Conservation (phyloP, 2,888 invertebrate genomes). For the Mythimna loreyi region DNA sequence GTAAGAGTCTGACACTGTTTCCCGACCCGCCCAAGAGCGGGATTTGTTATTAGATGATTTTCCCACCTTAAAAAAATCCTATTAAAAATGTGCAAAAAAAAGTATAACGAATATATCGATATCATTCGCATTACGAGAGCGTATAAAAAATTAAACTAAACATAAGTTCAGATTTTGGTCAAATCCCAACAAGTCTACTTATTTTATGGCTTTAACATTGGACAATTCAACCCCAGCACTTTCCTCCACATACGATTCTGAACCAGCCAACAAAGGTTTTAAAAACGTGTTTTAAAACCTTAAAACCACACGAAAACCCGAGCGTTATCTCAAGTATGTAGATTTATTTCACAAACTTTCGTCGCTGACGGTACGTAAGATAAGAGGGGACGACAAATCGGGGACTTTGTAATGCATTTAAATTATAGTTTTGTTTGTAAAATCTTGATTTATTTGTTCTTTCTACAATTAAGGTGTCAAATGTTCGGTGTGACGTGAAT, state of each 20-base stretch:
- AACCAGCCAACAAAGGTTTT: constrained; percentile 19
- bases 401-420: constrained; percentile 71
- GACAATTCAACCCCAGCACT: background rate
- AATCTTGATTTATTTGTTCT: constrained; percentile 48
- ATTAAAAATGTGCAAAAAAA: no score
- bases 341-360: constrained; percentile 73
- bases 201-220: background rate
- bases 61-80: no score
- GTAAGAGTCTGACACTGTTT: no score
- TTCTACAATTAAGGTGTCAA: constrained; percentile 36
- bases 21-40: no score
- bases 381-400: constrained; percentile 72
- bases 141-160: no score
- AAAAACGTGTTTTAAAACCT: constrained; percentile 37
- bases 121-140: no score
- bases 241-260: constrained; percentile 1
- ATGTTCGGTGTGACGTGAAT: constrained; percentile 29
- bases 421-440: constrained; percentile 66
- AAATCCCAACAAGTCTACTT: background rate
- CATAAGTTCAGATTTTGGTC: no score
- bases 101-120: no score
- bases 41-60: no score
- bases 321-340: constrained; percentile 68
- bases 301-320: constrained; percentile 50
- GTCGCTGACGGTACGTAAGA: constrained; percentile 63